phyloP scores from a whole-genome alignment of 2,113 vertebrate genomes.

The Artemisiospiza belli region DNA sequence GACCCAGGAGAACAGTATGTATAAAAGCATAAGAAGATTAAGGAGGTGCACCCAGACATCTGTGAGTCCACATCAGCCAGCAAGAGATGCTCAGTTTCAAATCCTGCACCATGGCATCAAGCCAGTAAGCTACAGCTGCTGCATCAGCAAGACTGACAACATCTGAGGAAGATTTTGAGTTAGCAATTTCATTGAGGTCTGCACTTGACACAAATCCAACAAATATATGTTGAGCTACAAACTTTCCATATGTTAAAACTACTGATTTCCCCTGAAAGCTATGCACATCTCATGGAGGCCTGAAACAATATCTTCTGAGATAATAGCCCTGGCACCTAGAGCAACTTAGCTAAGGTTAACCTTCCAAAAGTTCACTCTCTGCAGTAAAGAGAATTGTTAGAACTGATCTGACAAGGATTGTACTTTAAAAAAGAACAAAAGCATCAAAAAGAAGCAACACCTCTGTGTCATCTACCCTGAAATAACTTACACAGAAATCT shows the following conservation, averaged over 20 bases:
- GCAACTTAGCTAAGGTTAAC: neutral
- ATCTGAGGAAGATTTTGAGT: constrained; percentile 10
- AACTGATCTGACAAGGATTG: neutral
- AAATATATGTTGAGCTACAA: constrained; percentile 13
- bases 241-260: constrained; percentile 11
- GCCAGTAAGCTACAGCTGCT: neutral
- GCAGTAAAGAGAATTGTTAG: neutral
- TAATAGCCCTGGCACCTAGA: neutral
- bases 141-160: constrained; percentile 10
- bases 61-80: neutral
- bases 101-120: neutral
- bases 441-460: neutral
- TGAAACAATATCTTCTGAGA: neutral
- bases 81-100: neutral
- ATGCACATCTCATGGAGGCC: neutral
- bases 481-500: neutral
- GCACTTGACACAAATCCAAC: constrained; percentile 8
- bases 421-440: neutral
- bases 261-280: neutral
- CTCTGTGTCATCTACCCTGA: neutral
- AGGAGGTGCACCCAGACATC: neutral
- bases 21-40: neutral
- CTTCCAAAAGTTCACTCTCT: neutral
- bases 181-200: constrained; percentile 10
- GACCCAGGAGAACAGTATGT: neutral